Evolutionary conservation across 1,140 invertebrate species (phyloP).

Genomic region (Patella vulgata): DNA sequence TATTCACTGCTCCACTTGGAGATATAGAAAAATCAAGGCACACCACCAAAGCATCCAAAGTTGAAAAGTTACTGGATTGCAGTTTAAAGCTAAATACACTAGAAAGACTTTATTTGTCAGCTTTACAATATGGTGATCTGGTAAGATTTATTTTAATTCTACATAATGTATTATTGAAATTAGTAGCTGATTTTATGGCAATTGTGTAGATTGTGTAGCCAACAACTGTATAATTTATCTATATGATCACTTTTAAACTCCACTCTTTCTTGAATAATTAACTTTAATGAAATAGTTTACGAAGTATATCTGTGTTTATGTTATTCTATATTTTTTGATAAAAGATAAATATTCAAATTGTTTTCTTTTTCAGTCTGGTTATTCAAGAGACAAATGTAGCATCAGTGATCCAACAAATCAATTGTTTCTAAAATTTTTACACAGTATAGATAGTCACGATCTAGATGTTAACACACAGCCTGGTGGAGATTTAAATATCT

Average conservation of each 20-base stretch:
- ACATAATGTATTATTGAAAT: neutral
- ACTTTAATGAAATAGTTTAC: neutral
- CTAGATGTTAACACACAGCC: constrained; percentile 50
- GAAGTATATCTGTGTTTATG: neutral
- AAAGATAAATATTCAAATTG: too few species aligned
- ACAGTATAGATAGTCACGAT: constrained; percentile 32
- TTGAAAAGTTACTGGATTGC: constrained; percentile 43
- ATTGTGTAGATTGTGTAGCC: too few species aligned
- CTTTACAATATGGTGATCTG: constrained; percentile 58
- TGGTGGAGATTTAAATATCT: constrained; percentile 49
- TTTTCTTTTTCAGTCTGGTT: constrained; percentile 28
- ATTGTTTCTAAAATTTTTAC: constrained; percentile 54
- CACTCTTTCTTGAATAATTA: neutral
- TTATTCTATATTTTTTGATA: too few species aligned
- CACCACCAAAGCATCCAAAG: constrained; percentile 4
- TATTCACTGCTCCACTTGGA: constrained; percentile 54
- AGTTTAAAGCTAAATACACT: constrained; percentile 54
- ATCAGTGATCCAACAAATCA: constrained; percentile 53
- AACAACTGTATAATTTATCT: neutral
- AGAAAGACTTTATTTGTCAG: constrained; percentile 51
- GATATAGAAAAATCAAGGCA: constrained; percentile 24
- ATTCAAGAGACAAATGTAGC: constrained; percentile 41
- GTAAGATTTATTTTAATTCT: constrained; percentile 30
- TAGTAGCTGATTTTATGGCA: neutral
- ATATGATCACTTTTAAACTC: neutral